Base-by-base conservation (phyloP, 2,888 invertebrate genomes). In the Microdon myrmicae region DNA sequence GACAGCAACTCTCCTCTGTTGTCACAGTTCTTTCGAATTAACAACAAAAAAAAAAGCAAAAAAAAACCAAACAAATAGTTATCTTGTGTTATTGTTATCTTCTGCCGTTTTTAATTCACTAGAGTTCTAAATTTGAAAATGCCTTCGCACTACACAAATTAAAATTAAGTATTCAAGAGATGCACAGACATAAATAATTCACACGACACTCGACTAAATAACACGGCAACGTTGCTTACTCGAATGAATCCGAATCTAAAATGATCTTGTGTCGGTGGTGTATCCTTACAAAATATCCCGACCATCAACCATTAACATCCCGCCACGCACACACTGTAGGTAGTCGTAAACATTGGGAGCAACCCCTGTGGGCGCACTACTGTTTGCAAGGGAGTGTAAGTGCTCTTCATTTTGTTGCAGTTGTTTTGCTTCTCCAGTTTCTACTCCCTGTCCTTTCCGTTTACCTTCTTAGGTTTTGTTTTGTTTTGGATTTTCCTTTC, bases 211-310 rank as follows among this genome's bases (percentile, higher is more conserved):
- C 68, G 67, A 44, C 69, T 49, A 34, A 29, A 49, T 10, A 16
- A 16, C 25, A 35, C 47, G 45, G 55, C 55, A 26, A 68, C 68
- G 74, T 69, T 53, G 64, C 47, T 58, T 72, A 71, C 74, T 70
- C 75, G 71, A 71, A 69, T 69, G 75, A 71, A 71, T 73, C 71
- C 74, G 75, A 74, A 71, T 74, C 73, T 72, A 75, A 72, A 75
- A 76, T 75, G 75, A 73, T 70, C 70, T 68, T 64, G 73, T 74
- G 72, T 68, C 70, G 59, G 19, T 45, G 64, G 70, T 67, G 69
- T 69, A 71, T 71, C 72, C 74, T 74, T 73, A 76, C 73, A 73
- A 75, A 75, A 74, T 72, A 72, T 73, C 67, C 68, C 71, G 70
- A 69, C 68, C 67, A 69, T 47, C 51, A 64, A 43, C 32, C 20